phyloP scores from a whole-genome alignment of 30 jellyfish, hydroid and myxozoan genomes.

The Pseudorhiza aurosa region DNA sequence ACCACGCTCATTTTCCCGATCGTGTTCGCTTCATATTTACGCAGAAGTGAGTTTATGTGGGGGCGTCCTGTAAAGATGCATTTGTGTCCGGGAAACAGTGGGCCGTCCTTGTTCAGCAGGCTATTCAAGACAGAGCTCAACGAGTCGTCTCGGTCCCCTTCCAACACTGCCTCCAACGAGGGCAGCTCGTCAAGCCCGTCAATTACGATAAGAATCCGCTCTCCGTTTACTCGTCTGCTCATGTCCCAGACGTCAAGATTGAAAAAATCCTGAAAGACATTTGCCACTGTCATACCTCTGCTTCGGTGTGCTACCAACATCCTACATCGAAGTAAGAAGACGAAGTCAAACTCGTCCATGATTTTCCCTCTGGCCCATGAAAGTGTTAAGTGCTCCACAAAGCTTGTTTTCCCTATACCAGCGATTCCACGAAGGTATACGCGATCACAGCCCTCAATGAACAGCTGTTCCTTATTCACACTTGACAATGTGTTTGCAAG shows the following conservation, averaged over 20 bases:
- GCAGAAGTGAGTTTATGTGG: slow-evolving; percentile 22
- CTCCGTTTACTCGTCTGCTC: neutral
- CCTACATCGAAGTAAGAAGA: slow-evolving; percentile 29
- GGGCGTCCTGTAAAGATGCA: slow-evolving; percentile 49
- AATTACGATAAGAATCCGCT: slow-evolving; percentile 9
- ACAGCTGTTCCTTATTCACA: neutral
- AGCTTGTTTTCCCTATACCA: slow-evolving; percentile 48
- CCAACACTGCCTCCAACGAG: slow-evolving; percentile 17
- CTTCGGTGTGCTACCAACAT: neutral
- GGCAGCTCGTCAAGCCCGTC: slow-evolving; percentile 49
- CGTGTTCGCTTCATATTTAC: neutral
- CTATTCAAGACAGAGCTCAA: neutral
- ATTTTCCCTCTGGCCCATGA: slow-evolving; percentile 26
- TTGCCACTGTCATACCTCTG: neutral
- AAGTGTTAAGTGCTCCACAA: slow-evolving; percentile 29
- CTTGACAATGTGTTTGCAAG: neutral
- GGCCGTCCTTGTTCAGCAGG: slow-evolving; percentile 12
- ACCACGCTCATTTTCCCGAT: slow-evolving; percentile 6
- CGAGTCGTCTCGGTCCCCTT: neutral
- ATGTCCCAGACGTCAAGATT: neutral
- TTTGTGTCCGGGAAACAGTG: slow-evolving; percentile 32
- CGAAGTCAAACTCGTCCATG: slow-evolving; percentile 13
- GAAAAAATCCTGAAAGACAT: slow-evolving; percentile 9
- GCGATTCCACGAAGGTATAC: slow-evolving; percentile 46
- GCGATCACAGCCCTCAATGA: neutral